A percentile compares a stretch with the other conserved stretches of the same genome.
Evolutionary conservation across 2,113 vertebrate genomes (phyloP).

Genomic region (Myanophis thanlyinensis): DNA sequence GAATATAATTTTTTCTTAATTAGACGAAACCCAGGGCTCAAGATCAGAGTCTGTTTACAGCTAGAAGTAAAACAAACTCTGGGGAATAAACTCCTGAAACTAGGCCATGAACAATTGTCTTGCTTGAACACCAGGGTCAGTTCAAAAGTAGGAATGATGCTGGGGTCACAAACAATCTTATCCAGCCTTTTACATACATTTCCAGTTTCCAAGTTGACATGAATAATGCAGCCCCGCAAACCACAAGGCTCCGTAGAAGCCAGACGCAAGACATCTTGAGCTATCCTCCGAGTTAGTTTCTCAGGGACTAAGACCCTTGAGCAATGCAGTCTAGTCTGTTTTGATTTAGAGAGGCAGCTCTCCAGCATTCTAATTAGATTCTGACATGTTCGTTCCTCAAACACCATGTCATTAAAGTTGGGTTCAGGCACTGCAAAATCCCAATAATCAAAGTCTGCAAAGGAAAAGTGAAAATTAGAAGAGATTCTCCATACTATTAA

Average conservation of each 20-base stretch:
- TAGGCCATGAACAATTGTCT: constrained; percentile 78
- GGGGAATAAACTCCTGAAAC: constrained; percentile 79
- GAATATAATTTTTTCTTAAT: constrained; percentile 86
- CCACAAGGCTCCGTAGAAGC: constrained; percentile 83
- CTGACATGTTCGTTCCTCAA: constrained; percentile 76
- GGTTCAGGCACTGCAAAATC: constrained; percentile 74
- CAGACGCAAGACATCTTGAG: constrained; percentile 77
- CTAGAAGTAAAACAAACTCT: constrained; percentile 76
- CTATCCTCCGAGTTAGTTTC: constrained; percentile 77
- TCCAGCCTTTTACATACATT: constrained; percentile 79
- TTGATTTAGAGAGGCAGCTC: constrained; percentile 80
- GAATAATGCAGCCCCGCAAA: constrained; percentile 80
- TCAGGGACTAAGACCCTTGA: constrained; percentile 83
- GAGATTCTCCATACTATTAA: not conserved
- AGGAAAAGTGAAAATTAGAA: not conserved
- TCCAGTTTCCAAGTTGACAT: constrained; percentile 77
- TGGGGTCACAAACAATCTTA: constrained; percentile 76
- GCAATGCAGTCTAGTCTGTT: constrained; percentile 81
- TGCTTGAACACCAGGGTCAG: constrained; percentile 87
- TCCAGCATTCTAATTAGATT: constrained; percentile 80
- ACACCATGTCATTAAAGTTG: constrained; percentile 65
- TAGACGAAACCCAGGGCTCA: constrained; percentile 83
- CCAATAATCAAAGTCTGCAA: constrained; percentile 81
- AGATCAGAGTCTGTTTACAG: constrained; percentile 74
- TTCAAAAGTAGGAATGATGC: constrained; percentile 85